Percentiles rank a stretch among this genome's conserved stretches.
These are phyloP conservation scores for Andricus grossulariae DNA, from an alignment of 1,140 invertebrate genomes.

Conservation along the genomic window DNA sequence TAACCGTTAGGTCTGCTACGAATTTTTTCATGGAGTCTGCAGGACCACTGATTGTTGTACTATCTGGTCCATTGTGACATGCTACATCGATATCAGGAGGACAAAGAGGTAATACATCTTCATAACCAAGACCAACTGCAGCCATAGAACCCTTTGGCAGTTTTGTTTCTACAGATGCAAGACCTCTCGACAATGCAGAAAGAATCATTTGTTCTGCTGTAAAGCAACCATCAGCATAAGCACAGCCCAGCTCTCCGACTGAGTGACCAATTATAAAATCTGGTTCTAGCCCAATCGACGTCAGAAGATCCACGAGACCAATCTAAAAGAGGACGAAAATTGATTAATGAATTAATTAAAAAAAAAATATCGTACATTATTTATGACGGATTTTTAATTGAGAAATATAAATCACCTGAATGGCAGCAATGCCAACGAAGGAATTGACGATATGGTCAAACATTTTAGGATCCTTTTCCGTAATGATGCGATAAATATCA, in stretches of 20 bases:
- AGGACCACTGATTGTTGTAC: slow-evolving; percentile 82
- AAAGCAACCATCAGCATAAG: slow-evolving; percentile 91
- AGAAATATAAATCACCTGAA: slow-evolving; percentile 80
- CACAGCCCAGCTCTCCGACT: slow-evolving; percentile 92
- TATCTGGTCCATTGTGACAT: slow-evolving; percentile 82
- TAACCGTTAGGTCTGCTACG: slow-evolving; percentile 67
- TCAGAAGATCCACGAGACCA: slow-evolving; percentile 87
- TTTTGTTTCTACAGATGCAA: slow-evolving; percentile 76
- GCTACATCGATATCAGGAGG: slow-evolving; percentile 79
- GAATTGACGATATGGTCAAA: slow-evolving; percentile 80
- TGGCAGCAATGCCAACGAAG: slow-evolving; percentile 86
- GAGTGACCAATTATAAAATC: slow-evolving; percentile 93
- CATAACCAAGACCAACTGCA: slow-evolving; percentile 73
- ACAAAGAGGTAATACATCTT: slow-evolving; percentile 67
- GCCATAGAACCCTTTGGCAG: slow-evolving; percentile 75
- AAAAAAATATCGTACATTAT: not conserved
- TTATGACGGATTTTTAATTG: no score
- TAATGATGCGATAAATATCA: slow-evolving; percentile 80
- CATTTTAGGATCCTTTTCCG: slow-evolving; percentile 77
- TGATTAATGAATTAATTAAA: not conserved
- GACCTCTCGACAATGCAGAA: slow-evolving; percentile 81
- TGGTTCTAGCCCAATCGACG: slow-evolving; percentile 82
- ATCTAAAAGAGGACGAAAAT: slow-evolving; percentile 77
- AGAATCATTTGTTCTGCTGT: slow-evolving; percentile 90
- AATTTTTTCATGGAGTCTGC: slow-evolving; percentile 66